Conservation (phyloP, 2,797 vertebrate genomes). For the Buphagus erythrorhynchus region DNA sequence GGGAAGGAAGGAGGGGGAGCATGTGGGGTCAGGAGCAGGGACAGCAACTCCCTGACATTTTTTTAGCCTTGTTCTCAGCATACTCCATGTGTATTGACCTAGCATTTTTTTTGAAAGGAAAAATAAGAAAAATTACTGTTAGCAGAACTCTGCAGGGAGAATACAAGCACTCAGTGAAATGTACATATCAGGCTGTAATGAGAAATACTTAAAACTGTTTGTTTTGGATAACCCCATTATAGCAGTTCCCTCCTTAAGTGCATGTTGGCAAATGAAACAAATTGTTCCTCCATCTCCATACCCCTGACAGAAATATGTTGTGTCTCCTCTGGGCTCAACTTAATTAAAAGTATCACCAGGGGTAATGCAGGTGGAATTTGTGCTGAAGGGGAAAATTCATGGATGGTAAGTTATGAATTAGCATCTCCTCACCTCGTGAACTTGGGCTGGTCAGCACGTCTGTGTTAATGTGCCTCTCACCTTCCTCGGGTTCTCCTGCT, state of each 20-base stretch:
- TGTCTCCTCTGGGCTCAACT: conserved; percentile 29
- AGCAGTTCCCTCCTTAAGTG: neutral
- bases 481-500: neutral
- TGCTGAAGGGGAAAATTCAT: conserved; percentile 2
- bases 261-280: neutral
- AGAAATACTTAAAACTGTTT: conserved; percentile 29
- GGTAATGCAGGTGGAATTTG: conserved; percentile 34
- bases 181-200: neutral
- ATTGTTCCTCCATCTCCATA: conserved; percentile 22
- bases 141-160: neutral
- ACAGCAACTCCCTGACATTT: neutral
- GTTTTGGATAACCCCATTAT: neutral
- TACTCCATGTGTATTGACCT: neutral
- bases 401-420: neutral
- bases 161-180: neutral
- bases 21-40: neutral
- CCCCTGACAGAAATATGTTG: conserved; percentile 10
- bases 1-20: neutral
- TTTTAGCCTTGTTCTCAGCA: neutral
- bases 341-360: conserved; percentile 41
- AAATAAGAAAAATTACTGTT: neutral
- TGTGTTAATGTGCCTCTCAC: neutral
- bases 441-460: neutral
- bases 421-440: neutral
- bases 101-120: neutral